phyloP scores from a whole-genome alignment of 1,140 invertebrate species.

The Melanaphis sacchari region DNA sequence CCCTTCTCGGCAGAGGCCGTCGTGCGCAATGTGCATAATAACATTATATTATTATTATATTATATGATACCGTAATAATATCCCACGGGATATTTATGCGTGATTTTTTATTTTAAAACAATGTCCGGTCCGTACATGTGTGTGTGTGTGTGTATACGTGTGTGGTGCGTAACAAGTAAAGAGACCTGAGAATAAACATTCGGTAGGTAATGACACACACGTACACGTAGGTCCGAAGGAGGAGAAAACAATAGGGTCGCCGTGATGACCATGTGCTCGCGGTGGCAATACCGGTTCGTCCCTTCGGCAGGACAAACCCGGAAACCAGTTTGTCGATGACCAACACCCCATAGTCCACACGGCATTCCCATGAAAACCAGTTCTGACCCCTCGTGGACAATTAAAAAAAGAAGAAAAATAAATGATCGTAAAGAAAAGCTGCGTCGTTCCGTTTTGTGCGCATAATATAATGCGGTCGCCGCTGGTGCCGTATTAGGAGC shows the following conservation, averaged over 20 bases:
- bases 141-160: background rate
- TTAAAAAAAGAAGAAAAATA: conserved; percentile 50
- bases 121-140: conserved; percentile 20
- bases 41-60: background rate
- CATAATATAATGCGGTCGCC: background rate
- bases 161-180: background rate
- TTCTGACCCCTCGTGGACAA: conserved; percentile 54
- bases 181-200: conserved; percentile 42
- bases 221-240: background rate
- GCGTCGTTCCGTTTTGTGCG: background rate
- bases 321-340: conserved; percentile 57
- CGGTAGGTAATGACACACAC: conserved; percentile 49
- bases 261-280: conserved; percentile 44
- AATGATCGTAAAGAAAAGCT: conserved; percentile 44
- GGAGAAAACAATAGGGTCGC: conserved; percentile 22
- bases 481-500: background rate
- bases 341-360: conserved; percentile 37
- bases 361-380: conserved; percentile 56
- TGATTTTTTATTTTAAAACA: conserved; percentile 55
- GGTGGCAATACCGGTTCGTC: conserved; percentile 47
- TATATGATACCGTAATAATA: background rate
- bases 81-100: conserved; percentile 46
- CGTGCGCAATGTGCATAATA: background rate
- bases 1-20: background rate
- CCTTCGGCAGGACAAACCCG: conserved; percentile 42